These are phyloP conservation scores for Caenorhabditis remanei DNA, from an alignment of 1,140 invertebrate species.

Conservation along the genomic window DNA sequence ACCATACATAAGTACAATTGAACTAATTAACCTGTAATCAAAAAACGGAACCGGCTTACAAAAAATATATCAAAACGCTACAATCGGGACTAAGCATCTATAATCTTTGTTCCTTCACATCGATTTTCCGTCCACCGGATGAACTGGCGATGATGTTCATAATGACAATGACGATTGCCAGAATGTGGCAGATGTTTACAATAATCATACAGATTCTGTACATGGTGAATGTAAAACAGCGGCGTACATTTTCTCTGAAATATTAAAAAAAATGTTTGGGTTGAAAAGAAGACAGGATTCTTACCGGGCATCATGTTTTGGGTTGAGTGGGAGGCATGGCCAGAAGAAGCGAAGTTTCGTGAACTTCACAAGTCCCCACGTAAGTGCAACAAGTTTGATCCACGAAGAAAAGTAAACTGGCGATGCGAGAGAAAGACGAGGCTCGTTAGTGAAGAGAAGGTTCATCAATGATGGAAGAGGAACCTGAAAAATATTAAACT, in stretches of 20 bases:
- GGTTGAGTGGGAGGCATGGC: slow-evolving; percentile 75
- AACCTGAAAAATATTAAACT: slow-evolving; percentile 62
- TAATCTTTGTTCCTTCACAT: slow-evolving; percentile 56
- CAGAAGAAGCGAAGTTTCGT: slow-evolving; percentile 77
- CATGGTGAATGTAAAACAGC: slow-evolving; percentile 74
- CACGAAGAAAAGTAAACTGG: slow-evolving; percentile 65
- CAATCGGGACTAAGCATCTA: background rate
- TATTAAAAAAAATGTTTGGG: slow-evolving; percentile 6
- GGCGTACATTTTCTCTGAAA: slow-evolving; percentile 75
- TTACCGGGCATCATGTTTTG: slow-evolving; percentile 72
- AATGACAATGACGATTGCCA: slow-evolving; percentile 77
- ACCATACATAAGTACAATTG: slow-evolving; percentile 31
- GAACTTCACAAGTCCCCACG: slow-evolving; percentile 77
- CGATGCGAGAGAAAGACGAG: slow-evolving; percentile 72
- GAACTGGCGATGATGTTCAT: slow-evolving; percentile 72
- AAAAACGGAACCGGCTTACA: slow-evolving; percentile 40
- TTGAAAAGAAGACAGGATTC: background rate
- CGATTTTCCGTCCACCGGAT: slow-evolving; percentile 72
- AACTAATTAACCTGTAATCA: slow-evolving; percentile 52
- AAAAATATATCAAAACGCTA: slow-evolving; percentile 2
- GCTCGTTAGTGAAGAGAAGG: slow-evolving; percentile 76
- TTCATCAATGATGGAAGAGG: slow-evolving; percentile 73
- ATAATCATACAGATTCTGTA: slow-evolving; percentile 75
- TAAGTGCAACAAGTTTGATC: slow-evolving; percentile 74
- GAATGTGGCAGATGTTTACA: slow-evolving; percentile 75